These are phyloP conservation scores for Carpatolechia fugitivella DNA, from an alignment of 2,888 invertebrate genomes.

Conservation along the genomic window DNA sequence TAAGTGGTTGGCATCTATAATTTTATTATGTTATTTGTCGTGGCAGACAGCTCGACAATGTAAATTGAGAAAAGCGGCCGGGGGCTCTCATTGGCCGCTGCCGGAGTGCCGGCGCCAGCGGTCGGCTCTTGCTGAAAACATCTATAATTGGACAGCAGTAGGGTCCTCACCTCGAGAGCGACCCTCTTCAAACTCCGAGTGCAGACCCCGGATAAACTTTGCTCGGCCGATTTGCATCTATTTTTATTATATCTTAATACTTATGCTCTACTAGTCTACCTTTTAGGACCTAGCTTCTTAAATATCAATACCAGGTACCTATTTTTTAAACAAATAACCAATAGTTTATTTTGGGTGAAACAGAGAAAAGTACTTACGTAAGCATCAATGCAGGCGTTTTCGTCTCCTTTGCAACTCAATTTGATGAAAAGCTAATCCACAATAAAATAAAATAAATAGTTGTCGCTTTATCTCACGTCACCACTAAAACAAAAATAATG, in stretches of 20 bases:
- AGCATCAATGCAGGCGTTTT: constrained; percentile 11
- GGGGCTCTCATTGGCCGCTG: constrained; percentile 36
- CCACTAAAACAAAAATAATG: constrained; percentile 34
- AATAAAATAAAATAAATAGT: constrained; percentile 34
- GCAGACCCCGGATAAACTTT: constrained; percentile 47
- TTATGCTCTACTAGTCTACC: not conserved
- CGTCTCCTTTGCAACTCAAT: not conserved
- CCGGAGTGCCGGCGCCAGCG: constrained; percentile 27
- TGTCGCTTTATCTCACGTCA: constrained; percentile 36
- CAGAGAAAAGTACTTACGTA: constrained; percentile 20
- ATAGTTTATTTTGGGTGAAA: not conserved
- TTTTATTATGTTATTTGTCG: not conserved
- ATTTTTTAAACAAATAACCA: not conserved
- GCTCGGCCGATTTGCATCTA: constrained; percentile 43
- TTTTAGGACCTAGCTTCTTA: not conserved
- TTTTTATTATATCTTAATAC: constrained; percentile 9
- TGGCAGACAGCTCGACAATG: constrained; percentile 13
- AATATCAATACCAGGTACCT: too few species aligned
- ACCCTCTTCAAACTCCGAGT: constrained; percentile 63
- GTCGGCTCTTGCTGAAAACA: constrained; percentile 54
- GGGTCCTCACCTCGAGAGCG: constrained; percentile 55
- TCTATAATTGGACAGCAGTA: constrained; percentile 70
- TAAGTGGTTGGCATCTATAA: not conserved
- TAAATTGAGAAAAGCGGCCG: constrained; percentile 24
- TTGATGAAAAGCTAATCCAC: not conserved